A percentile compares a stretch with the other conserved stretches of the same genome.
phyloP scores from a whole-genome alignment of 2,113 vertebrate species.

The Regulus satrapa region DNA sequence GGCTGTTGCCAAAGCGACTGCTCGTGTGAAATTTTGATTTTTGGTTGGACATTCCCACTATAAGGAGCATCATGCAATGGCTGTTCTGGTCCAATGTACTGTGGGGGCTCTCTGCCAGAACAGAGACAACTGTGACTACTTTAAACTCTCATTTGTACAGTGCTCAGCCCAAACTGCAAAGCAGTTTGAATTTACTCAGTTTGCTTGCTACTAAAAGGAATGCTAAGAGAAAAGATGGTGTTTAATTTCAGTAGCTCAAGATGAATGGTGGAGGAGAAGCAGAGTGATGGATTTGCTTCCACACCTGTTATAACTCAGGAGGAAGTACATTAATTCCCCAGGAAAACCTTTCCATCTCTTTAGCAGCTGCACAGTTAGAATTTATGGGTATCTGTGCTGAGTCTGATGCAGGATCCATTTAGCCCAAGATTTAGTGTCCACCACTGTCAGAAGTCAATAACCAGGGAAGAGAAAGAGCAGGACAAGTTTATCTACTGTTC shows the following conservation, averaged over 20 bases:
- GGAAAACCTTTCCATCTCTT: not conserved
- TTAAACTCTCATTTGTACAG: not conserved
- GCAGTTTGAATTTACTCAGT: not conserved
- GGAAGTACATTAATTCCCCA: not conserved
- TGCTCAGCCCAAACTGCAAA: not conserved
- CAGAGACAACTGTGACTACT: not conserved
- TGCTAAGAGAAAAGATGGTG: not conserved
- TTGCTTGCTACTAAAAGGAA: not conserved
- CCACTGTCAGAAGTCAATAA: not conserved
- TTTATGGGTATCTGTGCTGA: not conserved
- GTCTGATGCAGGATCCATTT: not conserved
- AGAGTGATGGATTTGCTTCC: not conserved
- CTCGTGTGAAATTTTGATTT: not conserved
- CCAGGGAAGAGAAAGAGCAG: not conserved
- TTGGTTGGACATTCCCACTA: not conserved
- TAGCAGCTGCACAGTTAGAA: not conserved
- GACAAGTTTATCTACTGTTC: not conserved
- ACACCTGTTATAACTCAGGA: not conserved
- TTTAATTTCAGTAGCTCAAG: not conserved
- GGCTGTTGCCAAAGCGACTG: not conserved
- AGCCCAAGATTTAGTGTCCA: not conserved
- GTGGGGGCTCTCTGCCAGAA: fast-evolving
- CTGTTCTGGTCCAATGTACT: not conserved
- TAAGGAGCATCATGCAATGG: not conserved
- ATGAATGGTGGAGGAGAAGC: not conserved